Conservation (phyloP, 1,140 invertebrate species). For the Lepidostoma basale region DNA sequence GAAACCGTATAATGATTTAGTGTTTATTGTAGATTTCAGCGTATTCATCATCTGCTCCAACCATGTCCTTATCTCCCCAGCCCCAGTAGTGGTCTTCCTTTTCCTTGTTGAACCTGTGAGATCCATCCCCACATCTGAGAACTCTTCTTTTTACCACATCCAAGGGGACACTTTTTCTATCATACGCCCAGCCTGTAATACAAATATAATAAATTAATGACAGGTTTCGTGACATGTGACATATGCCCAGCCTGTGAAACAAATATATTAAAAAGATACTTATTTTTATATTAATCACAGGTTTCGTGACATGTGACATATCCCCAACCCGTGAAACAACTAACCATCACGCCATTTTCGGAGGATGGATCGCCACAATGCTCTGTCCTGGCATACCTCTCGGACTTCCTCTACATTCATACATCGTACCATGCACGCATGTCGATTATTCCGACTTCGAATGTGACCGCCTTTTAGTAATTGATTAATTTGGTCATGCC, state of each 20-base stretch:
- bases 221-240: neutral
- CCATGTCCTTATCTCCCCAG: conserved; percentile 68
- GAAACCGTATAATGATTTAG: neutral
- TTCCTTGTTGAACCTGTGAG: conserved; percentile 34
- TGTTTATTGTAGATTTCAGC: conserved; percentile 7
- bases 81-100: conserved; percentile 65
- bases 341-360: too few species aligned
- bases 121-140: conserved; percentile 20
- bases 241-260: neutral
- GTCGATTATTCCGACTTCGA: too few species aligned
- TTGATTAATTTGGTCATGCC: too few species aligned
- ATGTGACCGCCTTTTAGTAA: too few species aligned
- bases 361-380: too few species aligned
- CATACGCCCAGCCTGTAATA: conserved; percentile 71
- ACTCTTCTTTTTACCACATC: conserved; percentile 16
- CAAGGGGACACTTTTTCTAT: conserved; percentile 46
- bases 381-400: too few species aligned
- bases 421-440: too few species aligned
- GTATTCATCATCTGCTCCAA: conserved; percentile 56
- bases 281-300: too few species aligned
- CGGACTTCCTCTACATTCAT: too few species aligned
- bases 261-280: neutral
- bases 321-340: too few species aligned
- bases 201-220: neutral
- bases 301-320: neutral